phyloP scores from a whole-genome alignment of 2,113 vertebrate species.

The Osmerus eperlanus region DNA sequence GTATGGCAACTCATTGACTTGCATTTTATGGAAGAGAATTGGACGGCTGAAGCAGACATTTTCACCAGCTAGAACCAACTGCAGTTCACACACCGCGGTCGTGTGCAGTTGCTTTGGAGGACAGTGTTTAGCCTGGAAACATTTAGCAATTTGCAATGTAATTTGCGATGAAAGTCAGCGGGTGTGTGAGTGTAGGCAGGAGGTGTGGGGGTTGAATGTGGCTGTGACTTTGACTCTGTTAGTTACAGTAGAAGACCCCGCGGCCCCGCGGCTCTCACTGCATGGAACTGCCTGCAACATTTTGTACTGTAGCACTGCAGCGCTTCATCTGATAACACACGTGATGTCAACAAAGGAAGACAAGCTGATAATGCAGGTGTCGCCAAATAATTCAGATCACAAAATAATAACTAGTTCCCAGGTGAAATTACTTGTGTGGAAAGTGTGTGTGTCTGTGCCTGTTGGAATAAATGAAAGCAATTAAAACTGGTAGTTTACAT shows the following conservation, averaged over 20 bases:
- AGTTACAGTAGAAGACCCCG: constrained; percentile 46
- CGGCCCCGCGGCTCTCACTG: constrained; percentile 59
- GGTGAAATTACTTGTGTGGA: too few species aligned
- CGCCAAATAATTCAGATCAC: too few species aligned
- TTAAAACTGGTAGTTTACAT: too few species aligned
- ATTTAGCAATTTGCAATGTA: constrained; percentile 46
- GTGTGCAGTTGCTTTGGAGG: constrained; percentile 20
- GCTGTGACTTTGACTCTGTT: constrained; percentile 53
- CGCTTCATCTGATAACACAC: too few species aligned
- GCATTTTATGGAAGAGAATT: constrained; percentile 39
- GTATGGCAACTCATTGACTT: constrained; percentile 27
- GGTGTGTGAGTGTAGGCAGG: constrained; percentile 18
- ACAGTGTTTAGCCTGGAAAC: constrained; percentile 40
- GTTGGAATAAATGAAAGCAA: too few species aligned
- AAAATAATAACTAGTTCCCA: too few species aligned
- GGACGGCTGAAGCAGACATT: constrained; percentile 25
- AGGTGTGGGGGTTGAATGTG: constrained; percentile 44
- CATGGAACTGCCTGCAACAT: not conserved
- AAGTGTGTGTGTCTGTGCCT: too few species aligned
- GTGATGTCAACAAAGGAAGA: too few species aligned
- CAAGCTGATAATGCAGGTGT: too few species aligned
- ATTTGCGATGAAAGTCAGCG: constrained; percentile 61
- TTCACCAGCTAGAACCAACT: too few species aligned
- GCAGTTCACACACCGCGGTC: too few species aligned
- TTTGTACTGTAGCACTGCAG: too few species aligned